Evolutionary conservation across 2,888 invertebrate species (phyloP).

Genomic region (Neocrepidodera transversa): DNA sequence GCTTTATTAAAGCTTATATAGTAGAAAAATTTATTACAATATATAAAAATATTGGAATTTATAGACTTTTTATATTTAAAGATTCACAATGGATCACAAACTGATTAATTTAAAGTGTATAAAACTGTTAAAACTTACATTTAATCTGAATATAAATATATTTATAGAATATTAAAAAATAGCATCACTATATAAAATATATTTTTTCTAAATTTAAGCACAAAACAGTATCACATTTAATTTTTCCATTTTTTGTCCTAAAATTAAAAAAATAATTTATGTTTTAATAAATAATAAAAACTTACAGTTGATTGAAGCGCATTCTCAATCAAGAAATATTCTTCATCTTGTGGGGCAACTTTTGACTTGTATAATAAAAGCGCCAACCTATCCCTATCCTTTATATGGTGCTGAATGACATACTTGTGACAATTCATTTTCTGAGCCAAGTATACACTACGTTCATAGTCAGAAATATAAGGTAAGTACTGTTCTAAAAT

Average conservation of each 20-base stretch:
- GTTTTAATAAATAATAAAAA: background rate
- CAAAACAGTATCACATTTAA: constrained; percentile 32
- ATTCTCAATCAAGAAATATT: constrained; percentile 77
- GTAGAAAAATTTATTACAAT: too few species aligned
- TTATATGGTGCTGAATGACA: constrained; percentile 68
- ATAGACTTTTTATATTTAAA: too few species aligned
- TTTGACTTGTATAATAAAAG: constrained; percentile 70
- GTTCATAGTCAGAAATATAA: constrained; percentile 60
- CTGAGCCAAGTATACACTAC: constrained; percentile 67
- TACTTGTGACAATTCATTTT: constrained; percentile 71
- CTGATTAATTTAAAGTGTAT: too few species aligned
- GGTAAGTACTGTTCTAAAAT: constrained; percentile 58
- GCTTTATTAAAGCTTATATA: too few species aligned
- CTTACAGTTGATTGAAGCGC: constrained; percentile 59
- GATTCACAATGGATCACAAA: too few species aligned
- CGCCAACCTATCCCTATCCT: constrained; percentile 69
- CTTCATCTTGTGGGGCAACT: constrained; percentile 71
- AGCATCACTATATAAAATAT: constrained; percentile 4
- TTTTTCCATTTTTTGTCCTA: constrained; percentile 53
- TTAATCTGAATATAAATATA: constrained; percentile 25
- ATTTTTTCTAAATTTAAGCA: constrained; percentile 2
- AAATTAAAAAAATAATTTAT: constrained; percentile 34
- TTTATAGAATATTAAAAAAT: constrained; percentile 29
- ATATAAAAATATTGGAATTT: too few species aligned
- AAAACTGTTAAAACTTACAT: too few species aligned